A percentile compares a stretch with the other conserved stretches of the same genome.
Conservation (phyloP, 2,797 vertebrate genomes). For the Dromococcyx pavoninus region DNA sequence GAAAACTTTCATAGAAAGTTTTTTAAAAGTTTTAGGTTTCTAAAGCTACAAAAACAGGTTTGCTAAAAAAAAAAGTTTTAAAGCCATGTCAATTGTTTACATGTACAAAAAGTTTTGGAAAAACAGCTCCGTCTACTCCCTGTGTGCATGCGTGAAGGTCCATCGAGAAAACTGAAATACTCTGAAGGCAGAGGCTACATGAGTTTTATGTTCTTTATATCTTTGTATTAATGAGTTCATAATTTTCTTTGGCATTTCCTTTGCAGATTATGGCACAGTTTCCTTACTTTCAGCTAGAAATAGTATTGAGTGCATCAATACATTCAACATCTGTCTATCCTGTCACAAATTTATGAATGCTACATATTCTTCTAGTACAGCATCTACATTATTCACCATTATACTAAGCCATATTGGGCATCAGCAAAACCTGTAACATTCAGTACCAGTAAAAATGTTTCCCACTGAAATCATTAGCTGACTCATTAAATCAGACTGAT, state of each 20-base stretch:
- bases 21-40: neutral
- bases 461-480: neutral
- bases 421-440: neutral
- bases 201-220: neutral
- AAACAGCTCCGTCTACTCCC: fast-evolving
- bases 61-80: neutral
- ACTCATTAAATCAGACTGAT: neutral
- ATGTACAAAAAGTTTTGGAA: neutral
- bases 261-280: neutral
- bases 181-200: neutral
- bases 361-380: neutral
- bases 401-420: neutral
- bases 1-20: neutral
- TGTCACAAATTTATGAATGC: neutral
- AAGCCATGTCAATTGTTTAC: neutral
- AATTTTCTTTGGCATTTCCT: neutral
- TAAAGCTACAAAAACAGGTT: neutral
- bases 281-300: slow-evolving; percentile 9
- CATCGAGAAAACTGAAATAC: neutral
- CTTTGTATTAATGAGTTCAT: neutral
- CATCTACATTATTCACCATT: neutral
- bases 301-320: neutral
- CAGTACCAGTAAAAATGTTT: neutral
- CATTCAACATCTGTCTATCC: neutral
- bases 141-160: neutral